Percentiles rank a stretch among this genome's conserved stretches.
Conservation (phyloP, 2,888 invertebrate genomes). For the Dolichomitus sp. region DNA sequence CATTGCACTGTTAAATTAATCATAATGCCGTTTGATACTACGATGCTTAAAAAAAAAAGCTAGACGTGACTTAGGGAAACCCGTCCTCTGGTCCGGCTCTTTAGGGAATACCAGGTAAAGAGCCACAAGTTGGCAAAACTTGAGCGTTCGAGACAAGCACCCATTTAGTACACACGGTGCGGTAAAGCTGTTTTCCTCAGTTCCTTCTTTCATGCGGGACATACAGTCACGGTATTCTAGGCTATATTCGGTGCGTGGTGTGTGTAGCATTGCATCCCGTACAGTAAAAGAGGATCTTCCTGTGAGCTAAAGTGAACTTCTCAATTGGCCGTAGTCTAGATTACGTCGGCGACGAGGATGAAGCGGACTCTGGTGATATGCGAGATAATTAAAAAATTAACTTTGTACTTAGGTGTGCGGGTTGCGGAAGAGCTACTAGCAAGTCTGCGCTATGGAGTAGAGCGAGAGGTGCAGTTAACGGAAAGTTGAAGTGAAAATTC, state of each 20-base stretch:
- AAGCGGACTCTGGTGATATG: slow-evolving; percentile 62
- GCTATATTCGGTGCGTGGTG: not conserved
- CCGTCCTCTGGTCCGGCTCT: not conserved
- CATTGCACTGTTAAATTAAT: not conserved
- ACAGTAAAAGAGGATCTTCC: slow-evolving; percentile 28
- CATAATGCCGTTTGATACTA: not conserved
- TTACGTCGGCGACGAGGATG: slow-evolving; percentile 35
- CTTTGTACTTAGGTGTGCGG: slow-evolving; percentile 82
- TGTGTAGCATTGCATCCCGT: not conserved
- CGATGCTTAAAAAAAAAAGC: not conserved
- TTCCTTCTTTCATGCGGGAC: not conserved
- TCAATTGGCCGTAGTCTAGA: slow-evolving; percentile 52
- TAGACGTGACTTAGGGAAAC: not conserved
- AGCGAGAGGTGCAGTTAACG: slow-evolving; percentile 79
- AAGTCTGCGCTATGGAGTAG: slow-evolving; percentile 39
- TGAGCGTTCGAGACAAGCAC: slow-evolving; percentile 30
- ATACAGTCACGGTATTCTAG: not conserved
- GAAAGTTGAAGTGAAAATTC: slow-evolving; percentile 86
- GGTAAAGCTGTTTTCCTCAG: slow-evolving; percentile 4
- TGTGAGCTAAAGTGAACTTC: slow-evolving; percentile 47
- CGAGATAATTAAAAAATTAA: slow-evolving; percentile 83
- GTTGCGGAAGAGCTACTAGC: slow-evolving; percentile 64
- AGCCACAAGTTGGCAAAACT: slow-evolving; percentile 19
- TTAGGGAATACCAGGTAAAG: not conserved
- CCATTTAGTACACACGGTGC: slow-evolving; percentile 9